Base-by-base conservation (phyloP, 2,888 invertebrate species). In the Aradus depressus region DNA sequence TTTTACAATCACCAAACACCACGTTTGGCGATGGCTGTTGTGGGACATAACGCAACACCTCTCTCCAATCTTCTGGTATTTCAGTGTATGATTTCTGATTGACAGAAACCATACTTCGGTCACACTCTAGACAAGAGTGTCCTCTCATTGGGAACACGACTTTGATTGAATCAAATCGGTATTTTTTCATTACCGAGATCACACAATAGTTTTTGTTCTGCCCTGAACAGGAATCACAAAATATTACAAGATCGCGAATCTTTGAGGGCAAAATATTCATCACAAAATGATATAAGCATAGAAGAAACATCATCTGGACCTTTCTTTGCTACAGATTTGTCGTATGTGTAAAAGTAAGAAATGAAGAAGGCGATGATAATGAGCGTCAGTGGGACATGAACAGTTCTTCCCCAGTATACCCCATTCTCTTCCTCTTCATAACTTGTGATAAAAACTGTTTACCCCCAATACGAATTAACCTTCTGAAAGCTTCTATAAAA, bases 191-290 rank as follows among this genome's bases (percentile, higher is more conserved):
- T 18, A 55, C 55, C 18, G 35, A 26, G 28, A 52, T 45, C 2
- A 55, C 35, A 2, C 52, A 50, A 12, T 42, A 50, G 25, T 55
- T 55, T 28, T 55, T 55, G 34, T 53, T 55, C 37, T 55, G 47
- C 4, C 48, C 53, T 4, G 38, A 12, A 14, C 50, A 55, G 2
- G 47, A 53, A 22, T 51, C 51, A 32, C 55, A n/a, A n/a, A n/a
- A n/a, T n/a, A n/a, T n/a, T n/a, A n/a, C n/a, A n/a, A 50, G 18
- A 8, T 44, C 10, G 12, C 42, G 23, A 16, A 53, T 43, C 23
- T 31, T 35, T 22, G 10, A 14, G 32, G 2, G 3, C 3, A 51
- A 44, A 34, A 47, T 45, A 26, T 54, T 32, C 10, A 4, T 10
- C 21, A 51, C 23, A 28, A 53, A 51, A 18, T 45, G 39, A 6